Percentiles rank a stretch among this genome's conserved stretches.
These are phyloP conservation scores for Leptinotarsa juncta DNA, from an alignment of 2,888 invertebrate species.

Conservation along the genomic window DNA sequence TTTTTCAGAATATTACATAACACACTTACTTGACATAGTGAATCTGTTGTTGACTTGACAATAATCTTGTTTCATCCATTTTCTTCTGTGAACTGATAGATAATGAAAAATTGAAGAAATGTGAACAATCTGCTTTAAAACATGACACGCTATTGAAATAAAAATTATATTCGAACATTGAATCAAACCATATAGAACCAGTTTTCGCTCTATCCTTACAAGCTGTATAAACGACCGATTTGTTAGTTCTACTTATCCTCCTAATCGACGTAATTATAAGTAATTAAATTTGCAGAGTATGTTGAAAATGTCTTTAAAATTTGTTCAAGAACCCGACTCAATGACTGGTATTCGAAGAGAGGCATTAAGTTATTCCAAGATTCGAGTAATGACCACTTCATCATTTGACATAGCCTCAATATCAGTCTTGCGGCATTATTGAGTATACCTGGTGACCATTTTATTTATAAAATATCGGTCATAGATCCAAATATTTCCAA, in stretches of 20 bases:
- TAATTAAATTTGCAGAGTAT: slow-evolving; percentile 3
- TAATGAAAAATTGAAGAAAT: too few species aligned
- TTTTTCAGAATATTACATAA: too few species aligned
- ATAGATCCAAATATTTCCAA: too few species aligned
- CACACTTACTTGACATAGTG: too few species aligned
- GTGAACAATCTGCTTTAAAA: too few species aligned
- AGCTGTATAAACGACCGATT: slow-evolving; percentile 14
- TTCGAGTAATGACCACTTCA: neutral
- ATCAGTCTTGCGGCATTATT: neutral
- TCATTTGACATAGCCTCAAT: neutral
- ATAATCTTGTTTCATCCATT: too few species aligned
- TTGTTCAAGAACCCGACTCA: slow-evolving; percentile 11
- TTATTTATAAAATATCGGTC: neutral
- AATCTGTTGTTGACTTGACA: too few species aligned
- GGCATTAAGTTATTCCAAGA: slow-evolving; percentile 14
- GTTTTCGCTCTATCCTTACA: neutral
- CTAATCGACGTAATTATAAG: slow-evolving; percentile 1
- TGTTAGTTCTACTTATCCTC: slow-evolving; percentile 13
- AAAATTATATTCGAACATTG: neutral
- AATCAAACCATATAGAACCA: neutral
- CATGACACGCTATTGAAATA: neutral
- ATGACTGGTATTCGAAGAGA: slow-evolving; percentile 5
- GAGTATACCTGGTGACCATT: neutral
- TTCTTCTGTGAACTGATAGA: too few species aligned
- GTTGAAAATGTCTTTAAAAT: slow-evolving; percentile 17